Conservation (phyloP, 2,113 vertebrate species). For the Podocnemis expansa region DNA sequence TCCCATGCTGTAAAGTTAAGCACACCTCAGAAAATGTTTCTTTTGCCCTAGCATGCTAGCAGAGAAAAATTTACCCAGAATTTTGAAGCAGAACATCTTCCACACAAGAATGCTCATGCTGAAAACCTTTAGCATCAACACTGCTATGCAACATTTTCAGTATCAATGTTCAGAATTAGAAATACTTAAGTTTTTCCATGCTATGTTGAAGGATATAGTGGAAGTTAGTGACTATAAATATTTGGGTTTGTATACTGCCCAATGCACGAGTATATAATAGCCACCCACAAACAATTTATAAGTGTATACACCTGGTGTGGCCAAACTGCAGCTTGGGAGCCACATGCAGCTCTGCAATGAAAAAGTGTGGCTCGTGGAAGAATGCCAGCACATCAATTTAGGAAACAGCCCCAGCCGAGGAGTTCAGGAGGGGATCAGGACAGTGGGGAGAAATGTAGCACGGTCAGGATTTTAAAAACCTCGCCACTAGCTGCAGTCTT, state of each 20-base stretch:
- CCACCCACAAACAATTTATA: neutral
- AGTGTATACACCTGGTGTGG: too few relatives aligned
- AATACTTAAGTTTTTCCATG: conserved; percentile 58
- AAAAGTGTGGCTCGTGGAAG: too few relatives aligned
- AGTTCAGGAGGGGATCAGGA: too few relatives aligned
- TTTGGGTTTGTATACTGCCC: neutral
- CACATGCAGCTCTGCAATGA: too few relatives aligned
- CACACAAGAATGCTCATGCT: neutral
- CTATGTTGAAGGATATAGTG: conserved; percentile 52
- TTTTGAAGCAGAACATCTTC: neutral
- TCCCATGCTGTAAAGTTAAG: neutral
- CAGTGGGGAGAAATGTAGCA: too few relatives aligned
- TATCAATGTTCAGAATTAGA: conserved; percentile 28
- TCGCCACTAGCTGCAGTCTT: too few relatives aligned
- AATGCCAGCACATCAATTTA: too few relatives aligned
- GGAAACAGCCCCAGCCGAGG: too few relatives aligned
- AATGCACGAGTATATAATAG: neutral
- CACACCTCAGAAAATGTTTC: neutral
- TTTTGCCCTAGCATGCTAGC: fast-evolving
- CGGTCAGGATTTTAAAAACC: too few relatives aligned
- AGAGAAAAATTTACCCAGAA: neutral
- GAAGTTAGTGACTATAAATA: conserved; percentile 25
- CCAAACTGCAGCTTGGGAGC: too few relatives aligned
- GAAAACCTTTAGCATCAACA: neutral
- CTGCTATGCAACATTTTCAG: conserved; percentile 35